Evolutionary conservation across 2,888 invertebrate species (phyloP).

Genomic region (Villa cingulata): DNA sequence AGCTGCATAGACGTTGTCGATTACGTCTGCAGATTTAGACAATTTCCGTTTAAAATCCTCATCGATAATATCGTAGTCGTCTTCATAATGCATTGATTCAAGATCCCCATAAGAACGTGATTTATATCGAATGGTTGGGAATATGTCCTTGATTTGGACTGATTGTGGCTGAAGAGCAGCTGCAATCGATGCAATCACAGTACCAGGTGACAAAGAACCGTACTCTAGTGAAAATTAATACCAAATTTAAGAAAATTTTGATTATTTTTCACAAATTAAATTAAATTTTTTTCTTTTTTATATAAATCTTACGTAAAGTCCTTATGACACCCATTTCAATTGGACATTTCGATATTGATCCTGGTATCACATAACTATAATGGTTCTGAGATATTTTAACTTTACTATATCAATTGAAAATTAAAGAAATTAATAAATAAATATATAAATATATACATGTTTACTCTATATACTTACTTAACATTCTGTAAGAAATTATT

Average conservation of each 20-base stretch:
- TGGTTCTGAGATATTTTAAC: background rate
- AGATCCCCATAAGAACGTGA: conserved; percentile 13
- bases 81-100: conserved; percentile 24
- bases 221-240: conserved; percentile 27
- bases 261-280: too few relatives aligned
- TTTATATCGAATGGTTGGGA: conserved; percentile 5
- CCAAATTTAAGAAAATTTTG: background rate
- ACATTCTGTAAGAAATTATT: too few relatives aligned
- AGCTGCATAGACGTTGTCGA: conserved; percentile 48
- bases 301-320: background rate
- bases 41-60: too few relatives aligned
- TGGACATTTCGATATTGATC: conserved; percentile 38
- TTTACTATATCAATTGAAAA: background rate
- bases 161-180: conserved; percentile 46
- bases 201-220: conserved; percentile 47
- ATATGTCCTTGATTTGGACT: conserved; percentile 39
- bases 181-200: conserved; percentile 45
- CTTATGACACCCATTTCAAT: conserved; percentile 36
- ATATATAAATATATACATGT: too few relatives aligned
- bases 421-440: too few relatives aligned
- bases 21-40: conserved; percentile 9
- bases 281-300: too few relatives aligned
- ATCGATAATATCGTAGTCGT: conserved; percentile 14
- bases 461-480: too few relatives aligned
- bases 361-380: conserved; percentile 3